These are phyloP conservation scores for Neodiprion fabricii DNA, from an alignment of 1,140 invertebrate species.

Conservation along the genomic window DNA sequence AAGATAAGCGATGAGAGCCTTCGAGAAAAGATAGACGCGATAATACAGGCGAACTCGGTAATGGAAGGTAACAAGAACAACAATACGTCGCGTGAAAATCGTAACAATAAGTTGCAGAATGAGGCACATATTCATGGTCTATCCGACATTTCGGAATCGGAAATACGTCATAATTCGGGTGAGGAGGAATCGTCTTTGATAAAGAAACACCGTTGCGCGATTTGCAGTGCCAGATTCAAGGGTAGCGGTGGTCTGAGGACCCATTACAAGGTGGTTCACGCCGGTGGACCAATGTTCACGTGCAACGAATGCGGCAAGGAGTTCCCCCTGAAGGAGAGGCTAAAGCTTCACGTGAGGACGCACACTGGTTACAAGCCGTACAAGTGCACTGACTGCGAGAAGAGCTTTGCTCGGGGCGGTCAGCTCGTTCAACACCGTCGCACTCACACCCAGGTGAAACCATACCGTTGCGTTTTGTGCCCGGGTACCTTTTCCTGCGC, in stretches of 20 bases:
- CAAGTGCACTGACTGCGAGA: constrained; percentile 81
- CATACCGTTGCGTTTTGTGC: constrained; percentile 81
- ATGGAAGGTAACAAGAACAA: constrained; percentile 53
- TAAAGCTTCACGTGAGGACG: constrained; percentile 78
- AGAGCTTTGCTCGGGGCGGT: constrained; percentile 82
- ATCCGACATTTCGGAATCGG: not conserved
- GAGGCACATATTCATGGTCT: not conserved
- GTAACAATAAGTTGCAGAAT: constrained; percentile 21
- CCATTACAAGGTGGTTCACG: constrained; percentile 65
- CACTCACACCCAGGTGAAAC: constrained; percentile 81
- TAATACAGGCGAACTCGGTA: constrained; percentile 49
- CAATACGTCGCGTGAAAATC: constrained; percentile 22
- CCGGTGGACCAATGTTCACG: constrained; percentile 64
- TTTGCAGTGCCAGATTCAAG: constrained; percentile 77
- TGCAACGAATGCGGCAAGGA: constrained; percentile 76
- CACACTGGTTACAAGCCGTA: constrained; percentile 91
- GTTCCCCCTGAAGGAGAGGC: constrained; percentile 76
- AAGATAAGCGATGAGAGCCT: constrained; percentile 9
- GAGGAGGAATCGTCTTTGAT: constrained; percentile 8
- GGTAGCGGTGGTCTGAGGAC: constrained; percentile 74
- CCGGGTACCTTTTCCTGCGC: constrained; percentile 80
- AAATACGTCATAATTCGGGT: not conserved
- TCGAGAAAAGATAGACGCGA: constrained; percentile 42
- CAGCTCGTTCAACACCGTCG: constrained; percentile 85
- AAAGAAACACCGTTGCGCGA: constrained; percentile 69